These are phyloP conservation scores for Poecile atricapillus DNA, from an alignment of 2,113 vertebrate species.

Conservation along the genomic window DNA sequence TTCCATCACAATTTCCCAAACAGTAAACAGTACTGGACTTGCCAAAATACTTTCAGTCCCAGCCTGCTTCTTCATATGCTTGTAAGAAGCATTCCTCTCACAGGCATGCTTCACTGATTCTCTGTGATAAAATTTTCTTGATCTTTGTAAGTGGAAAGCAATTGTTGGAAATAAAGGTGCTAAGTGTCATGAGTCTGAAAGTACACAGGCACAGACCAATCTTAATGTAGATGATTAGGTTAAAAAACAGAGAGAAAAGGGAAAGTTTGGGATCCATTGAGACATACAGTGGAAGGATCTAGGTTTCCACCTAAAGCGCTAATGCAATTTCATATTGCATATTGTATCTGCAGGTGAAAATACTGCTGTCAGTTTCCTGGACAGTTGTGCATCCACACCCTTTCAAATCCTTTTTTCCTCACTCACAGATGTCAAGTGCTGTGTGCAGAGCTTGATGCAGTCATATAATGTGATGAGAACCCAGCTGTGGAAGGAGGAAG, in stretches of 20 bases:
- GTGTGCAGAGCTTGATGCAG: background rate
- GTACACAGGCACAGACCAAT: background rate
- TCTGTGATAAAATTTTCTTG: background rate
- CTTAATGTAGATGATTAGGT: background rate
- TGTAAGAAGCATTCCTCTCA: background rate
- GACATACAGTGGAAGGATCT: background rate
- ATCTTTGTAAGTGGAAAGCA: background rate
- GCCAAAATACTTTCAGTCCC: background rate
- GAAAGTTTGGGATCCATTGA: background rate
- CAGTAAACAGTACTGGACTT: background rate
- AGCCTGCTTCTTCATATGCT: background rate
- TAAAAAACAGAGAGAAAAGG: background rate
- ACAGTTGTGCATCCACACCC: rapidly evolving
- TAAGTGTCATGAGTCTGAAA: background rate
- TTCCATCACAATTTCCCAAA: background rate
- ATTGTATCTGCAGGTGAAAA: background rate
- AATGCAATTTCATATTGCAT: background rate
- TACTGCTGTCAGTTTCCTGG: background rate
- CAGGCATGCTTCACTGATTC: background rate
- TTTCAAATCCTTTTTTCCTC: background rate
- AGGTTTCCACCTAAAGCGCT: background rate
- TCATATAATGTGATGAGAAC: background rate
- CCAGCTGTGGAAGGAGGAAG: background rate
- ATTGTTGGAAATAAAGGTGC: background rate
- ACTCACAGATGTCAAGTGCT: background rate